Conservation (phyloP, 2,888 invertebrate genomes). For the Ectemnius cavifrons region DNA sequence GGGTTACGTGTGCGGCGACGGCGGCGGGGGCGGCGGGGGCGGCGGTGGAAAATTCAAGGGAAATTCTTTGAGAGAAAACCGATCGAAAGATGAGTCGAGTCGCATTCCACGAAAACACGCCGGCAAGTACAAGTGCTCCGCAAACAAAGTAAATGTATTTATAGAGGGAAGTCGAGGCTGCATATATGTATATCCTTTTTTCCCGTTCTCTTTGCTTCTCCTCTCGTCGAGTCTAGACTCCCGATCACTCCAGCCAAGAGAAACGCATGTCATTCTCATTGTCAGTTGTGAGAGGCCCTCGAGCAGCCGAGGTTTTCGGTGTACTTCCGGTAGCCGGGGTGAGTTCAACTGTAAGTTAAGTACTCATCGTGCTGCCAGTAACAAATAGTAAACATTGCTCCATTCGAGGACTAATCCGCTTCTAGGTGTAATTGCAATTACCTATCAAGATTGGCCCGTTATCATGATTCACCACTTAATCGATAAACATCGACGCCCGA, state of each 20-base stretch:
- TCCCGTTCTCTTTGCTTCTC: constrained; percentile 60
- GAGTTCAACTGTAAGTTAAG: too few relatives aligned
- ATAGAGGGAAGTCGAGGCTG: constrained; percentile 67
- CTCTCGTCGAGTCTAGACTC: constrained; percentile 62
- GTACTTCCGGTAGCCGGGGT: too few relatives aligned
- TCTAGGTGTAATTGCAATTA: constrained; percentile 13
- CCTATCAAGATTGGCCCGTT: constrained; percentile 11
- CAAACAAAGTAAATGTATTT: constrained; percentile 77
- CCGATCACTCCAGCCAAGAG: constrained; percentile 48
- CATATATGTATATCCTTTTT: constrained; percentile 32
- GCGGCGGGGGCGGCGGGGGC: too few relatives aligned
- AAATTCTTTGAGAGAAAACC: constrained; percentile 25
- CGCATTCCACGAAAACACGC: constrained; percentile 70
- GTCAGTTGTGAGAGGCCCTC: constrained; percentile 19
- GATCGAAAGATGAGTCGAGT: constrained; percentile 68
- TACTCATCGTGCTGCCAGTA: too few relatives aligned
- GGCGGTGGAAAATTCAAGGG: too few relatives aligned
- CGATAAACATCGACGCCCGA: constrained; percentile 31
- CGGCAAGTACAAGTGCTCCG: constrained; percentile 73
- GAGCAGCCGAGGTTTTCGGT: background rate
- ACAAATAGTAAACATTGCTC: too few relatives aligned
- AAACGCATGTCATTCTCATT: background rate
- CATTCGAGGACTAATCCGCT: too few relatives aligned
- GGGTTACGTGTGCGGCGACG: too few relatives aligned
- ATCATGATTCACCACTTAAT: constrained; percentile 40